Evolutionary conservation across 2,797 vertebrate genomes (phyloP).

Genomic region (Limosa lapponica): DNA sequence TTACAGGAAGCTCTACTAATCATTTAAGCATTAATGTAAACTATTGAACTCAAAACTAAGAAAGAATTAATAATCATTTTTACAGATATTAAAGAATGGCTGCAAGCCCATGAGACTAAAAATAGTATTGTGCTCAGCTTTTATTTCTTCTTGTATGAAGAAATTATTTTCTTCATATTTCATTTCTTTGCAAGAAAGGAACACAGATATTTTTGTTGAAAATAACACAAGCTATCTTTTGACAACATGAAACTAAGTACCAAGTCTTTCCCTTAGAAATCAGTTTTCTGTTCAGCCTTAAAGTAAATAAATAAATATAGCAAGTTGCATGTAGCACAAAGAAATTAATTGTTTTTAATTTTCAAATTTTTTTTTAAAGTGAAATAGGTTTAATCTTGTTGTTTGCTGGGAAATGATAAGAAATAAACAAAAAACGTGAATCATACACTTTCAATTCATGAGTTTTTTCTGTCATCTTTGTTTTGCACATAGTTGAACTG

Average conservation of each 20-base stretch:
- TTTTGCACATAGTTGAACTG: not conserved
- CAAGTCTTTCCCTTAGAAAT: not conserved
- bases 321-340: not conserved
- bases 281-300: not conserved
- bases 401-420: not conserved
- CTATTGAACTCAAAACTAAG: not conserved
- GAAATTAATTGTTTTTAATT: not conserved
- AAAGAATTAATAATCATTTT: not conserved
- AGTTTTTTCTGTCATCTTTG: not conserved
- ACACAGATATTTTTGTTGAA: not conserved
- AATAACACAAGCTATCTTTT: not conserved
- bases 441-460: not conserved
- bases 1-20: conserved; percentile 7
- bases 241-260: not conserved
- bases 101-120: not conserved
- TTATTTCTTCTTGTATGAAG: not conserved
- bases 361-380: not conserved
- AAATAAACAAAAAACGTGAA: not conserved
- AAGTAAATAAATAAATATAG: not conserved
- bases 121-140: not conserved
- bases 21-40: conserved; percentile 16
- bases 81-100: not conserved
- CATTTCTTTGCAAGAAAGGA: not conserved
- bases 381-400: not conserved
- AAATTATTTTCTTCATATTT: not conserved